phyloP scores from a whole-genome alignment of 2,888 invertebrate genomes.

The Phyto melanocephala region DNA sequence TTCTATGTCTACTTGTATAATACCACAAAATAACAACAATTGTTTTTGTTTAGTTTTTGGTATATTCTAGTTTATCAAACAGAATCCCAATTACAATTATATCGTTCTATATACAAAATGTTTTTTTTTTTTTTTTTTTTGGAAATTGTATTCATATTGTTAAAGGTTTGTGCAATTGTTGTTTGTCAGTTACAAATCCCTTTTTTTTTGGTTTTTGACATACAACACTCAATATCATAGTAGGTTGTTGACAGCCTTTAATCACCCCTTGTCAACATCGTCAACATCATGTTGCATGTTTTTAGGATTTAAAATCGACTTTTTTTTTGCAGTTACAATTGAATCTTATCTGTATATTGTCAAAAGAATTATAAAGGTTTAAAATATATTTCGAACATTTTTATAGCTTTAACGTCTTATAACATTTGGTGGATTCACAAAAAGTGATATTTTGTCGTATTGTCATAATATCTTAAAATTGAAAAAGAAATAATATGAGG shows the following conservation, averaged over 20 bases:
- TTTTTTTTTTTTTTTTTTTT: slow-evolving; percentile 1
- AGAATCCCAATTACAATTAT: slow-evolving; percentile 34
- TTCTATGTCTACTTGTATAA: neutral
- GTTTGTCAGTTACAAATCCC: slow-evolving; percentile 34
- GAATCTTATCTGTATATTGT: slow-evolving; percentile 15
- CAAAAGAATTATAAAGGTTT: slow-evolving; percentile 26
- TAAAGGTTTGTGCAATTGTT: neutral
- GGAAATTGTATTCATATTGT: neutral
- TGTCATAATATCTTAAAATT: too few relatives aligned
- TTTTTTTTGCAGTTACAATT: neutral
- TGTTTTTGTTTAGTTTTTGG: slow-evolving; percentile 21
- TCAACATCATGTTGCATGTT: neutral
- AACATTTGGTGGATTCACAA: too few relatives aligned
- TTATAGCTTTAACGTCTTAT: too few relatives aligned
- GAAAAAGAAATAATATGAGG: too few relatives aligned
- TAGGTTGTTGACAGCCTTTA: slow-evolving; percentile 51
- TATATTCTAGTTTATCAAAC: neutral
- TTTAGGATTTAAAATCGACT: neutral
- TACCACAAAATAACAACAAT: slow-evolving; percentile 53
- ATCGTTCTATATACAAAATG: neutral
- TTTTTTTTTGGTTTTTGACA: slow-evolving; percentile 28
- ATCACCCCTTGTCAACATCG: slow-evolving; percentile 53
- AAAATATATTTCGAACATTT: slow-evolving; percentile 25
- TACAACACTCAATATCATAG: slow-evolving; percentile 31
- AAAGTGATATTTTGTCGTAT: too few relatives aligned